These are phyloP conservation scores for Achatina immaculata DNA, from an alignment of 1,140 invertebrate genomes.

Conservation along the genomic window DNA sequence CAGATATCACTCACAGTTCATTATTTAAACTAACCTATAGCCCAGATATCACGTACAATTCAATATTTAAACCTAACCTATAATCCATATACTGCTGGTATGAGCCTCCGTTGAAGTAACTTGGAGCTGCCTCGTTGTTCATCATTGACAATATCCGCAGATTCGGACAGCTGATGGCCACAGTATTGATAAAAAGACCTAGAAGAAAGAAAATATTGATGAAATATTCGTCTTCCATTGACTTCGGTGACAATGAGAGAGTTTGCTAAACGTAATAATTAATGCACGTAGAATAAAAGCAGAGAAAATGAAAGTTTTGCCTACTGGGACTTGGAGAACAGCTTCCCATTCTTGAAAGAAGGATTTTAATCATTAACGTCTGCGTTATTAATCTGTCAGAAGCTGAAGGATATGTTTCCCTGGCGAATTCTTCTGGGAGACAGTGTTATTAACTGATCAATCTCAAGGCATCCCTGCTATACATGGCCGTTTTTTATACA, in stretches of 20 bases:
- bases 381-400: no score
- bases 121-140: constrained; percentile 83
- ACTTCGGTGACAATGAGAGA: not conserved
- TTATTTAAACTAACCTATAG: not conserved
- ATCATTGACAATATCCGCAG: constrained; percentile 81
- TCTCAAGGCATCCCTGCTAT: no score
- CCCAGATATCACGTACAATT: not conserved
- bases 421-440: no score
- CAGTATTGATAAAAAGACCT: constrained; percentile 18
- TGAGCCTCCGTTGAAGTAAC: constrained; percentile 81
- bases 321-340: no score
- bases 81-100: constrained; percentile 84
- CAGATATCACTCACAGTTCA: not conserved
- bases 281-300: not conserved
- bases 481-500: no score
- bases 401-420: no score
- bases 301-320: not conserved
- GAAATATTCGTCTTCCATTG: not conserved
- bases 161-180: constrained; percentile 76
- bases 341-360: no score
- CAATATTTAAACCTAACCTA: constrained; percentile 73
- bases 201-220: not conserved
- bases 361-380: no score
- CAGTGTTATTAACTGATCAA: no score
- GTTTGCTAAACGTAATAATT: no score